These are phyloP conservation scores for Rhodeus uyekii DNA, from an alignment of 2,797 vertebrate species.

Conservation along the genomic window DNA sequence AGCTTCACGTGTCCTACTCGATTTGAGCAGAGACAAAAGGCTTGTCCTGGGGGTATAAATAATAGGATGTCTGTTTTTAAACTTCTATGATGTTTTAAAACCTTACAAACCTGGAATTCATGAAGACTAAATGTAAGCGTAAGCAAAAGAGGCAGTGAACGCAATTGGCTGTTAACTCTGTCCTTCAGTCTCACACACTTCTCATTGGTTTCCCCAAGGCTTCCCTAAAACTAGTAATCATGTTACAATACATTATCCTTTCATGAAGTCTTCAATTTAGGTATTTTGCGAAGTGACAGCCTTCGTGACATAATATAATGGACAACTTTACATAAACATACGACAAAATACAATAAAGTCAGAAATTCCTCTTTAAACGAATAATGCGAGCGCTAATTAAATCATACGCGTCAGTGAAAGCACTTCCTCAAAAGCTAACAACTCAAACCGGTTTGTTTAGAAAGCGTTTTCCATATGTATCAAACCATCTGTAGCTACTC, in stretches of 20 bases:
- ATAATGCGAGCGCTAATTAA: background rate
- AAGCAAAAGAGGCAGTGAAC: background rate
- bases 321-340: background rate
- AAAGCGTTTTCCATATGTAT: background rate
- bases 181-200: slow-evolving; percentile 20
- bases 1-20: background rate
- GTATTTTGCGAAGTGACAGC: background rate
- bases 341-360: background rate
- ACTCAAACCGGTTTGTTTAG: background rate
- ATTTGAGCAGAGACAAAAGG: background rate
- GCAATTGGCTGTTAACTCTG: background rate
- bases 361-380: background rate
- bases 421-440: slow-evolving; percentile 5
- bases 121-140: background rate
- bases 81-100: background rate
- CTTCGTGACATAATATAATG: background rate
- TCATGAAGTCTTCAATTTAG: background rate
- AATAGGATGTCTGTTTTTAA: background rate
- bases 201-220: slow-evolving; percentile 13
- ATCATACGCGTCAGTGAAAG: background rate
- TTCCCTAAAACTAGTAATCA: slow-evolving; percentile 19
- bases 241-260: background rate
- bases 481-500: no score
- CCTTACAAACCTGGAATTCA: background rate
- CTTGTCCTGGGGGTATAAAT: background rate